phyloP scores from a whole-genome alignment of 2,113 vertebrate genomes.

The Prionailurus bengalensis region DNA sequence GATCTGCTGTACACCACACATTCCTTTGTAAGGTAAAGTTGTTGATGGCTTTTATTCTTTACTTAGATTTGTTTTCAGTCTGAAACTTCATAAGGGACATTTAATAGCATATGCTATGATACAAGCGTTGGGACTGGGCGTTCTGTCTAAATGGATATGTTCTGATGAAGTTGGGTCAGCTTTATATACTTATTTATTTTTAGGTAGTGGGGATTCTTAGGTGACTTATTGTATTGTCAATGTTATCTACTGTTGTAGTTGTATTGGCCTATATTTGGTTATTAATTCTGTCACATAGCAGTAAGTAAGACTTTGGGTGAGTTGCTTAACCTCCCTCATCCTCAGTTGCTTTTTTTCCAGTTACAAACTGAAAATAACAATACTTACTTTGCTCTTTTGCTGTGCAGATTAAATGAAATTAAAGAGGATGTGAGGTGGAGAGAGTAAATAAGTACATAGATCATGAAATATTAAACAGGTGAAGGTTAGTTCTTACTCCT shows the following conservation, averaged over 20 bases:
- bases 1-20: not conserved
- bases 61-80: not conserved
- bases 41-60: not conserved
- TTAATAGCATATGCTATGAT: not conserved
- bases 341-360: not conserved
- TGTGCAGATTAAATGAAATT: not conserved
- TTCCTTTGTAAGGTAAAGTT: not conserved
- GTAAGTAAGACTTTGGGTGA: conserved; percentile 14
- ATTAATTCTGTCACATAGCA: not conserved
- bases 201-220: not conserved
- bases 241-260: not conserved
- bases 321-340: not conserved
- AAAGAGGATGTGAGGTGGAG: not conserved
- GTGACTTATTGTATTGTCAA: not conserved
- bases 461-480: not conserved
- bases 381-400: not conserved
- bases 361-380: conserved; percentile 27
- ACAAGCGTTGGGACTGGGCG: not conserved
- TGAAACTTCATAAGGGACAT: not conserved
- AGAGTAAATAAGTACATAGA: not conserved
- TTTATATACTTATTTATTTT: not conserved
- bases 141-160: not conserved
- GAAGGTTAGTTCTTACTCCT: not conserved
- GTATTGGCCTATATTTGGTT: not conserved
- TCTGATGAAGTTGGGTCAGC: not conserved